A percentile compares a stretch with the other conserved stretches of the same genome.
phyloP scores from a whole-genome alignment of 2,797 vertebrate species.

The Diplodus puntazzo region DNA sequence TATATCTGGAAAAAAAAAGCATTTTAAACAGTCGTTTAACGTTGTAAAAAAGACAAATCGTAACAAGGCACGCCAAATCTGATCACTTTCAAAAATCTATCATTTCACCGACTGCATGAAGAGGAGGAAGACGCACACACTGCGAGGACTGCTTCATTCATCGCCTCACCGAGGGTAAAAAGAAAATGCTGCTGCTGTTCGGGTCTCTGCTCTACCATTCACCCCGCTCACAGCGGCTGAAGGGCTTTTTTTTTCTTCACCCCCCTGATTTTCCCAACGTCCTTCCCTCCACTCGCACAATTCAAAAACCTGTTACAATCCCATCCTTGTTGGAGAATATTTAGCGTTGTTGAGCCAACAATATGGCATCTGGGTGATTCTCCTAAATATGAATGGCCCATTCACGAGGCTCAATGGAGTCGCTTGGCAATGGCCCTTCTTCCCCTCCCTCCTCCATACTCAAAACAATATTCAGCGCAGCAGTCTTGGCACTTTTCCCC shows the following conservation, averaged over 20 bases:
- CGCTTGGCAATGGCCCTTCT: slow-evolving; percentile 78
- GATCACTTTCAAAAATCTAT: no score
- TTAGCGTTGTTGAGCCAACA: slow-evolving; percentile 83
- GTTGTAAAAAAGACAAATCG: background rate
- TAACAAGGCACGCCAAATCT: background rate
- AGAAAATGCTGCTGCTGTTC: background rate
- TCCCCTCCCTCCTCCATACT: slow-evolving; percentile 75
- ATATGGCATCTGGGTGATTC: slow-evolving; percentile 87
- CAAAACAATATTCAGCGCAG: slow-evolving; percentile 85
- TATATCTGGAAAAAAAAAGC: background rate
- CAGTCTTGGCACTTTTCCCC: slow-evolving; percentile 83
- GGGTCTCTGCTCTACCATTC: slow-evolving; percentile 20
- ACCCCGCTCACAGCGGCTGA: slow-evolving; percentile 30
- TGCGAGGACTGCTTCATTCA: no score
- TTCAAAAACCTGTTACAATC: slow-evolving; percentile 79
- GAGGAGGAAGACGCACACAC: no score
- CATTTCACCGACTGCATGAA: no score
- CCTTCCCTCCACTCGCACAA: slow-evolving; percentile 63
- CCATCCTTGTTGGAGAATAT: slow-evolving; percentile 82
- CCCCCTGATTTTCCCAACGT: slow-evolving; percentile 48
- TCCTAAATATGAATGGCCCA: slow-evolving; percentile 89
- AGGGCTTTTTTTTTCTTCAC: slow-evolving; percentile 13
- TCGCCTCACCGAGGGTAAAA: no score
- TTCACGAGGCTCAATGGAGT: slow-evolving; percentile 84
- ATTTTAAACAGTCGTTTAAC: no score